Base-by-base conservation (phyloP, 2,888 invertebrate genomes). In the Andrena praecox region DNA sequence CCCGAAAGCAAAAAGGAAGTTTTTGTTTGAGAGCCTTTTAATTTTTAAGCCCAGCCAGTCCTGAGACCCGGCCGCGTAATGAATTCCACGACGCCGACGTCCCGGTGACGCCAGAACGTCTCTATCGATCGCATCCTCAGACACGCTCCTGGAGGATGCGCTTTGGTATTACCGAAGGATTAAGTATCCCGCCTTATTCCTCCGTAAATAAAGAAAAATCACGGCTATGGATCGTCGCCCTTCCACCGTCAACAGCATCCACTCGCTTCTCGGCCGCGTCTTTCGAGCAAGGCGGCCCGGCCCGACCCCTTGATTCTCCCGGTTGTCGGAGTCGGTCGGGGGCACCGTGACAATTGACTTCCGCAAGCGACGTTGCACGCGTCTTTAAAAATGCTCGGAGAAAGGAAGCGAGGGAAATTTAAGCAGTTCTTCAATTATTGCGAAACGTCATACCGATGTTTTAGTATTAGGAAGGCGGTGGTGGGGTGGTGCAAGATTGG, bases 21-120 rank as follows among this genome's bases (percentile, higher is more conserved):
- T 91, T 92, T 89, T 91, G 91, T 90, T 90, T 90, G 92, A 92
- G 91, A 92, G 90, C 91, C 92, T 92, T 92, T 92, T 92, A 92
- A 91, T 92, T 92, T 92, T 91, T 92, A 92, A 92, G 92, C 92
- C 90, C 87, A 83, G 81, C 78, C 85, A 78, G 73, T 31, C 77
- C 33, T 35, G 70, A 69, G 50, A 69, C 27, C 42, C 64, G 60
- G 60, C 70, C 75, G 67, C 68, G 88, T 93, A 93, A 93, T 93
- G 92, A 93, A 93, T 93, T 93, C 92, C 87, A 80, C 87, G 85
- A 86, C 89, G 79, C 85, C 85, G 85, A 86, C 89, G 79, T 86
- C 85, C 77, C 42, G 82, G 88, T 89, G 87, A 90, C 91, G 91
- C 89, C 90, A 90, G 85, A 82, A 86, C 87, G 87, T 89, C 85